Conservation (phyloP, 2,113 vertebrate species). For the Ageneiosus marmoratus region DNA sequence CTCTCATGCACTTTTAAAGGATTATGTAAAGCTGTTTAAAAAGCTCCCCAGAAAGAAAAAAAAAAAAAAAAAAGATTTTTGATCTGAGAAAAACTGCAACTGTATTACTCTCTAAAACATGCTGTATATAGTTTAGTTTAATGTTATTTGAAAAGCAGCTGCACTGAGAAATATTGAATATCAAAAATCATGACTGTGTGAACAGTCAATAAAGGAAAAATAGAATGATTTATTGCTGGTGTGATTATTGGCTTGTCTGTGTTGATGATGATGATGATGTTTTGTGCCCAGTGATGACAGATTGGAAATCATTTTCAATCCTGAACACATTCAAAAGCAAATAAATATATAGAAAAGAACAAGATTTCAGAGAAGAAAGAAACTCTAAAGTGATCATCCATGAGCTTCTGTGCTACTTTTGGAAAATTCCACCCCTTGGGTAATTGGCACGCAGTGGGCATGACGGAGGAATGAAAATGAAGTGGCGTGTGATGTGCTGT, state of each 20-base stretch:
- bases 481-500: conserved; percentile 39
- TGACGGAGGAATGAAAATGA: conserved; percentile 65
- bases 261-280: not conserved
- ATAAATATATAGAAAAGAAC: not conserved
- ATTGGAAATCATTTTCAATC: not conserved
- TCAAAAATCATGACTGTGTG: not conserved
- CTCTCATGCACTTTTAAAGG: not conserved
- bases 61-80: not conserved
- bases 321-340: not conserved
- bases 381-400: not conserved
- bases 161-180: not conserved
- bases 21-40: conserved; percentile 19
- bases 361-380: not conserved
- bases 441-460: conserved; percentile 53
- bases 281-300: not conserved
- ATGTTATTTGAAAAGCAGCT: not conserved
- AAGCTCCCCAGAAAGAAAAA: conserved; percentile 30
- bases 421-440: conserved; percentile 28
- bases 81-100: not conserved
- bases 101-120: not conserved
- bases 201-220: not conserved
- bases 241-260: not conserved
- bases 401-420: not conserved
- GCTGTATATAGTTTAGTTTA: not conserved
- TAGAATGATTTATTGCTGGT: not conserved